Evolutionary conservation across 2,113 vertebrate species (phyloP), one percentile per base, ranked within the genome.

Genomic region (Glaucidium brasilianum): DNA sequence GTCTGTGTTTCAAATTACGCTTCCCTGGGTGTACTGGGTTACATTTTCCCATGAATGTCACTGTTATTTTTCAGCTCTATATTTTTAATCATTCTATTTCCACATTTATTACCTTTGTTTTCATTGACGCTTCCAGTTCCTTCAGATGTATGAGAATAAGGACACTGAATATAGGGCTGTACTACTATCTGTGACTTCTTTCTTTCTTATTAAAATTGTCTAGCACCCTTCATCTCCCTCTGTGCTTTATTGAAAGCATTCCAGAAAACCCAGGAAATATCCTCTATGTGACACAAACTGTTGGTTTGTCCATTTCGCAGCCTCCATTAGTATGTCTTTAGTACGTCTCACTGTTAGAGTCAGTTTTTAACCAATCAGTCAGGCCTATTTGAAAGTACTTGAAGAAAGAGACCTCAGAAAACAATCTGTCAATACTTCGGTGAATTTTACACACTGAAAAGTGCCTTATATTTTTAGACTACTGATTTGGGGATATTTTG

Each of bases 41-140:
- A 97, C 89, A 96, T 95, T 97, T 97, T 97, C 97, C 94, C 97
- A 97, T 92, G 97, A 95, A 95, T 76, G 71, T 71, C 58, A 79
- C 68, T 87, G 88, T 72, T 92, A 76, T 85, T 95, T 94, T 97
- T 76, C 62, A 94, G 81, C 55, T 88, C 74, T 64, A 79, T 88
- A 83, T 82, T 94, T 95, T 89, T 85, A 95, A 85, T 92, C 87
- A 79, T 45, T 58, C 27, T 72, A 25, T 43, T 85, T 89, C 63
- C 72, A 43, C 26, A 22, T 82, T 72, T 90, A 76, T 85, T 95
- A 66, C 41, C 59, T 85, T 30, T 68, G 27, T 75, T 83, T 93
- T 90, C 58, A 56, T 45, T 92, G 59, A 88, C 93, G 58, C 12
- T 14, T 47, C 58, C 67, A 69, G 53, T 4, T 87, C 45, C 72